phyloP scores from a whole-genome alignment of 2,113 vertebrate genomes.

The Amia ocellicauda region DNA sequence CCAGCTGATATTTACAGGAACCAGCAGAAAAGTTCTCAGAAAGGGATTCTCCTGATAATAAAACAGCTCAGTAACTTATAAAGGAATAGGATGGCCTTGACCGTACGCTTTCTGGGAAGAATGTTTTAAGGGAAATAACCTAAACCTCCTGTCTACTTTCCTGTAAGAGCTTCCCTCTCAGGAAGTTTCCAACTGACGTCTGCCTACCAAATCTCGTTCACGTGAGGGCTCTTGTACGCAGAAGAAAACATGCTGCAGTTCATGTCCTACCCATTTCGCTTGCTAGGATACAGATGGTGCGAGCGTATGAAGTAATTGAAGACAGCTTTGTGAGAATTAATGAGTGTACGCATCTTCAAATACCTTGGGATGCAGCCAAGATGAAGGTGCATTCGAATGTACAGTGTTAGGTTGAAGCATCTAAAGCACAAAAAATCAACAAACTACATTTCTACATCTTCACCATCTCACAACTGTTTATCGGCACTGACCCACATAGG shows the following conservation, averaged over 20 bases:
- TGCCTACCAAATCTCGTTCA: slow-evolving; percentile 21
- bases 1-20: slow-evolving; percentile 37
- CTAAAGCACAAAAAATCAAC: slow-evolving; percentile 14
- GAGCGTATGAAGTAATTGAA: slow-evolving; percentile 23
- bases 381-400: slow-evolving; percentile 13
- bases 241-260: too few relatives aligned
- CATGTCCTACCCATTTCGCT: too few relatives aligned
- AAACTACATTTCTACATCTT: slow-evolving; percentile 10
- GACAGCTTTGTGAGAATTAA: too few relatives aligned
- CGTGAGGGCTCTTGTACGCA: background rate
- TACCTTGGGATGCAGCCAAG: background rate
- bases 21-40: slow-evolving; percentile 19
- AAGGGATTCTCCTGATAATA: slow-evolving; percentile 10
- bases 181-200: slow-evolving; percentile 28
- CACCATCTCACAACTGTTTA: slow-evolving; percentile 20
- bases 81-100: background rate
- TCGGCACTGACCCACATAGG: background rate
- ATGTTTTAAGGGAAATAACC: slow-evolving; percentile 28
- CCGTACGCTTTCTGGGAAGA: slow-evolving; percentile 11
- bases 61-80: background rate
- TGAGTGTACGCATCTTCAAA: slow-evolving; percentile 12
- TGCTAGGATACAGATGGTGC: slow-evolving; percentile 23
- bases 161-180: too few relatives aligned
- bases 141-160: slow-evolving; percentile 10
- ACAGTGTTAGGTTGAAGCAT: background rate